A percentile compares a stretch with the other conserved stretches of the same genome.
Evolutionary conservation across 1,140 invertebrate species (phyloP).

Genomic region (Cherax destructor): DNA sequence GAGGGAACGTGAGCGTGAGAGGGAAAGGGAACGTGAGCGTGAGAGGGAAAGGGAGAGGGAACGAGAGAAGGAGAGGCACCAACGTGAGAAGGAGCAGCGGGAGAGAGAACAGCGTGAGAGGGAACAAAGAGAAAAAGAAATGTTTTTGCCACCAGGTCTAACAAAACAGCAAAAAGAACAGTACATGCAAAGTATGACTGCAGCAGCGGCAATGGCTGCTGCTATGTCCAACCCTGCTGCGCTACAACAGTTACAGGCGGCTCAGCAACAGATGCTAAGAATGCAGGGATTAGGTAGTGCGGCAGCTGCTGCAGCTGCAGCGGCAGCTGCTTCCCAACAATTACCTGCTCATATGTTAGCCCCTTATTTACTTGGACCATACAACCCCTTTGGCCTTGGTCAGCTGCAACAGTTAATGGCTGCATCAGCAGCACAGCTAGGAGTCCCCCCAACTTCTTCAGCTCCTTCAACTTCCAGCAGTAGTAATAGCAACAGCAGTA

Average conservation of each 20-base stretch:
- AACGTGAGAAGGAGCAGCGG: conserved; percentile 68
- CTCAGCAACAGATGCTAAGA: conserved; percentile 77
- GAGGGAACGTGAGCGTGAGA: conserved; percentile 65
- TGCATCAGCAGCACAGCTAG: conserved; percentile 80
- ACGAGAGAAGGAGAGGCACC: conserved; percentile 60
- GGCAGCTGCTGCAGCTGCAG: conserved; percentile 77
- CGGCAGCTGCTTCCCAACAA: conserved; percentile 74
- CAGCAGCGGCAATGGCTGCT: conserved; percentile 82
- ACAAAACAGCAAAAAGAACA: conserved; percentile 72
- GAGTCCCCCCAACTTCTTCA: conserved; percentile 64
- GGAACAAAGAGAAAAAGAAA: conserved; percentile 72
- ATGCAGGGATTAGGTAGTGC: conserved; percentile 65
- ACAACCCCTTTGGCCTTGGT: conserved; percentile 79
- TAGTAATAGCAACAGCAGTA: conserved; percentile 70
- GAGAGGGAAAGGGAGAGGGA: conserved; percentile 69
- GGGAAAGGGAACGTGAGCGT: conserved; percentile 66
- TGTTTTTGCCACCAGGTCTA: conserved; percentile 71
- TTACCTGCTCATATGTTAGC: conserved; percentile 87
- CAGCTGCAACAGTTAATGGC: conserved; percentile 91
- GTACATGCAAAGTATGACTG: conserved; percentile 71
- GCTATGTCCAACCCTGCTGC: conserved; percentile 80
- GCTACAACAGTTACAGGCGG: conserved; percentile 75
- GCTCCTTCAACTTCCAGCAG: conserved; percentile 74
- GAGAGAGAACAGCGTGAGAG: conserved; percentile 68
- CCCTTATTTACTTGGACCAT: conserved; percentile 83